Percentiles rank a stretch among this genome's conserved stretches.
phyloP scores from a whole-genome alignment of 2,113 vertebrate species.

The Melanostigma gelatinosum region DNA sequence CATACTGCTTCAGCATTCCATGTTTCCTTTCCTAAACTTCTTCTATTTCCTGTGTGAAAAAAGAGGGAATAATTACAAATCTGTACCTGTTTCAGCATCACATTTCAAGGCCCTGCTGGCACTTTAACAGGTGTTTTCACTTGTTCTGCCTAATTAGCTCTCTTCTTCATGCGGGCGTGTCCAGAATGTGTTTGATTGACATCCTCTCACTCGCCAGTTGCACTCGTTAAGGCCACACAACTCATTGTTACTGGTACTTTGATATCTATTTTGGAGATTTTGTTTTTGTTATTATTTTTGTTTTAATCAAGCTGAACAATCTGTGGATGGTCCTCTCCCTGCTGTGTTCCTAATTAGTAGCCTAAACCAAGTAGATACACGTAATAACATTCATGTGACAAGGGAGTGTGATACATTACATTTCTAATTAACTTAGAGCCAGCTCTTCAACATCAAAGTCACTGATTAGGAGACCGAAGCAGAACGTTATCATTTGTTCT shows the following conservation, averaged over 20 bases:
- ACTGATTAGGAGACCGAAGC: not conserved
- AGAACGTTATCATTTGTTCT: not conserved
- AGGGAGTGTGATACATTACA: not conserved
- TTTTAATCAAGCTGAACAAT: no score
- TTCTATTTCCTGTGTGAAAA: not conserved
- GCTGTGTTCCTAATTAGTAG: not conserved
- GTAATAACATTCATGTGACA: not conserved
- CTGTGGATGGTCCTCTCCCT: not conserved
- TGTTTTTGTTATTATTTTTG: not conserved
- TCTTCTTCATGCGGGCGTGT: not conserved
- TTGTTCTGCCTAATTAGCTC: not conserved
- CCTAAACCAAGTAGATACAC: not conserved
- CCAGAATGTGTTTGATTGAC: not conserved
- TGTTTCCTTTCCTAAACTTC: not conserved
- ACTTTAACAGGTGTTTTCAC: not conserved
- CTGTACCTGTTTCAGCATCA: not conserved
- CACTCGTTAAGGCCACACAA: not conserved
- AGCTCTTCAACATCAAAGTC: not conserved
- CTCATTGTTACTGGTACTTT: not conserved
- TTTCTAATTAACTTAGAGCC: slow-evolving; percentile 2
- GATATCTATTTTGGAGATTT: not conserved
- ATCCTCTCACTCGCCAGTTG: not conserved
- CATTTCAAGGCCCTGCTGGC: not conserved
- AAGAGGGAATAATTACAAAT: not conserved
- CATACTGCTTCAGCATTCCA: not conserved